A percentile compares a stretch with the other conserved stretches of the same genome.
Conservation (phyloP, 2,113 vertebrate species). For the Muntiacus muntjak region DNA sequence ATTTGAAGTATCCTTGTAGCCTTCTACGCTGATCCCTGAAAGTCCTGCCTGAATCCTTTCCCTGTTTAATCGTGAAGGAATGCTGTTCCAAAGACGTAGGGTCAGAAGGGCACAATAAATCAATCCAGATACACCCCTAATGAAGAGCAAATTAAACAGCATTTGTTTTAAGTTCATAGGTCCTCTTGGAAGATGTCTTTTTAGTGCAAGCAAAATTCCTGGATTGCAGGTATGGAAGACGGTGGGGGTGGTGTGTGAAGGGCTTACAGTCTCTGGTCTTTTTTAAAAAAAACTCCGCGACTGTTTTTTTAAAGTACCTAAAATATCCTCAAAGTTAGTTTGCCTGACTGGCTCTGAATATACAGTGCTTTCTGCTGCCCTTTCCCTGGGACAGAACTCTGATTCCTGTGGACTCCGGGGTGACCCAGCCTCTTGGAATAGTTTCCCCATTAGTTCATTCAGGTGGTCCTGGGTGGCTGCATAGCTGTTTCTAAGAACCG, state of each 20-base stretch:
- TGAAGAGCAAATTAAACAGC: slow-evolving; percentile 82
- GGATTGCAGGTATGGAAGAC: slow-evolving; percentile 68
- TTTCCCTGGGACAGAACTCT: background rate
- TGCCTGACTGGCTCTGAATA: background rate
- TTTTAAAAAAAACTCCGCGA: background rate
- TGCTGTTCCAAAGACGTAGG: slow-evolving; percentile 78
- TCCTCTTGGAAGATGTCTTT: slow-evolving; percentile 75
- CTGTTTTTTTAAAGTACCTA: background rate
- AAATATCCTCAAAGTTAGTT: background rate
- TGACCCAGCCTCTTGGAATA: background rate
- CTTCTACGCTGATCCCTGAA: slow-evolving; percentile 66
- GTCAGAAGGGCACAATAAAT: slow-evolving; percentile 82
- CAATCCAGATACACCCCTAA: slow-evolving; percentile 82
- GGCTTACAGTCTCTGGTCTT: background rate
- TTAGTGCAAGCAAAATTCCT: slow-evolving; percentile 72
- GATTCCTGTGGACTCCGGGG: background rate
- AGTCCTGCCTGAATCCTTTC: slow-evolving; percentile 72
- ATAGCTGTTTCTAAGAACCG: slow-evolving; percentile 39
- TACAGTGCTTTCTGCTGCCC: background rate
- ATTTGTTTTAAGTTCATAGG: slow-evolving; percentile 82
- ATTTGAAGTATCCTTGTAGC: slow-evolving; percentile 71
- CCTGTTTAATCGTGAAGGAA: slow-evolving; percentile 81
- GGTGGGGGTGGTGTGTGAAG: background rate
- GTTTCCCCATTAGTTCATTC: background rate
- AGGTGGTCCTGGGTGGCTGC: background rate